Base-by-base conservation (phyloP, 2,888 invertebrate genomes). In the Epinotia brunnichana region DNA sequence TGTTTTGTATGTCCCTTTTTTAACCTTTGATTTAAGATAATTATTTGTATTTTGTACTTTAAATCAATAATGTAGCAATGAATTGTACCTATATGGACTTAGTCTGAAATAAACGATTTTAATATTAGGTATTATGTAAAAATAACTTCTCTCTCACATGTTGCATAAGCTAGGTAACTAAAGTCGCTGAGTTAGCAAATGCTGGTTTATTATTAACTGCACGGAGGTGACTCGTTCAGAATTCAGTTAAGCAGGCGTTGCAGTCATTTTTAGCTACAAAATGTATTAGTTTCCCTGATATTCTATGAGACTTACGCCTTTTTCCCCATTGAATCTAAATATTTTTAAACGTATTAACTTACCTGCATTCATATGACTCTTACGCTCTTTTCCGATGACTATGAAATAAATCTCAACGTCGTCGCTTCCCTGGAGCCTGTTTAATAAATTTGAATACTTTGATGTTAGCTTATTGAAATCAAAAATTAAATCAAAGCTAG, bases 161-260 rank as follows among this genome's bases (percentile, higher is more conserved):
- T 9, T 11, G 19, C 13, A 35, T 61, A 24, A 21, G 41, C 10
- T 13, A 24, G 44, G 15, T 48, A 57, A 48, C 48, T 48, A 51
- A 48, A 64, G 64, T 54, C 41, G 35, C 70, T 21, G 59, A 62
- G 41, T 53, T n/a, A 54, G 61, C 60, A 54, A 53, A 53, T 39
- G 24, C 53, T 24, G 21, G 64, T 71, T 71, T 60, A 71, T 66
- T 66, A 71, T 71, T 71, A 66, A 71, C 66, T 29, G 29, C 57
- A 59, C 60, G 60, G 60, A 61, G 39, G 53, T n/a, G 60, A 39
- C 63, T 57, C 59, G 51, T 66, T 44, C 53, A 53, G 39, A 66
- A 66, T 71, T 71, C 66, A 71, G 66, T 60, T 71, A 60, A 59
- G 60, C 66, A 66, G 51, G 51, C 53, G 61, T 69, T 56, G 62